These are phyloP conservation scores for Oophaga sylvatica DNA, from an alignment of 2,797 vertebrate genomes.

Conservation along the genomic window DNA sequence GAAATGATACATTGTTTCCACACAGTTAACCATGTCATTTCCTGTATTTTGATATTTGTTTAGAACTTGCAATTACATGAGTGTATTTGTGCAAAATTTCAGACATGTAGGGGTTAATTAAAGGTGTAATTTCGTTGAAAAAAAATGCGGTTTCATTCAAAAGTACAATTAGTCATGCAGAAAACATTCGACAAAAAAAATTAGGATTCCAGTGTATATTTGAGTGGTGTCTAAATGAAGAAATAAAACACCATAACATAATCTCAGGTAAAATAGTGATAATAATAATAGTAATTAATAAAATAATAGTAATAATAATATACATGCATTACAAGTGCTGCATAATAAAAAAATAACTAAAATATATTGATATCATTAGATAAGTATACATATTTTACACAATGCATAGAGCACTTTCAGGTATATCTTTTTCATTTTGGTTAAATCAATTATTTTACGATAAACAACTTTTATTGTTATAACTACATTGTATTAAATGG, in stretches of 20 bases:
- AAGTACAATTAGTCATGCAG: too few relatives aligned
- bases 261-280: not conserved
- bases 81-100: too few relatives aligned
- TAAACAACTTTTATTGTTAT: constrained; percentile 16
- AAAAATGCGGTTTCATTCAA: too few relatives aligned
- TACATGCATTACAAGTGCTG: not conserved
- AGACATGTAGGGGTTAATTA: too few relatives aligned
- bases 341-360: not conserved
- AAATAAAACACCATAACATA: not conserved
- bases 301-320: not conserved
- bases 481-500: constrained; percentile 6
- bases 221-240: too few relatives aligned
- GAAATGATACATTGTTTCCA: too few relatives aligned
- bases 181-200: too few relatives aligned
- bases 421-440: not conserved
- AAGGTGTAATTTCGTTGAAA: too few relatives aligned
- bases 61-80: too few relatives aligned
- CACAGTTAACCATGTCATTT: too few relatives aligned
- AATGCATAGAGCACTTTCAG: not conserved
- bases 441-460: not conserved
- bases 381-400: not conserved
- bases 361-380: not conserved
- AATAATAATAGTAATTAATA: not conserved
- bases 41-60: too few relatives aligned
- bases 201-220: too few relatives aligned